Evolutionary conservation across 2,797 vertebrate genomes (phyloP).

Genomic region (Octomys mimax): DNA sequence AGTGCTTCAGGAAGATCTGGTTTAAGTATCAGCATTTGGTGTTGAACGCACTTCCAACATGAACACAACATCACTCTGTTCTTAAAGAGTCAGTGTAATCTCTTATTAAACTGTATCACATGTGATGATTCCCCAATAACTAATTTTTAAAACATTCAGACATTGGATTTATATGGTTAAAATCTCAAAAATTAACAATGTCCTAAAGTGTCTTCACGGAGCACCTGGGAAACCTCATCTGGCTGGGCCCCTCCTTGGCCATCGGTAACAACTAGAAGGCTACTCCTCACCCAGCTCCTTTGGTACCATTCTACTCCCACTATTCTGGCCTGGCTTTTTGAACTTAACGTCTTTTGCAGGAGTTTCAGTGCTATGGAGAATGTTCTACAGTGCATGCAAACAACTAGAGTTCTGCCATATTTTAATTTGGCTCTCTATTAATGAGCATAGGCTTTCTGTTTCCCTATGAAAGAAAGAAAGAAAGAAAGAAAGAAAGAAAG

Average conservation of each 20-base stretch:
- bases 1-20: slow-evolving; percentile 11
- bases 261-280: not conserved
- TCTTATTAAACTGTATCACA: not conserved
- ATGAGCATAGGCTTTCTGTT: not conserved
- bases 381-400: slow-evolving; percentile 8
- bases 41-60: not conserved
- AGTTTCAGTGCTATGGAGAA: not conserved
- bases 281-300: not conserved
- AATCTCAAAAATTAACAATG: not conserved
- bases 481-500: not conserved
- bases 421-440: not conserved
- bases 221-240: not conserved
- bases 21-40: not conserved
- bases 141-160: slow-evolving; percentile 16
- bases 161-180: not conserved
- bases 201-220: not conserved
- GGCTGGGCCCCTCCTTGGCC: not conserved
- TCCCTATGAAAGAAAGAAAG: not conserved
- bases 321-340: not conserved
- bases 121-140: not conserved
- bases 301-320: not conserved
- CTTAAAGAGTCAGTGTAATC: not conserved
- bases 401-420: not conserved
- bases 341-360: not conserved
- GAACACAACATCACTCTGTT: not conserved